phyloP scores from a whole-genome alignment of 2,797 vertebrate genomes.

The Semotilus atromaculatus region DNA sequence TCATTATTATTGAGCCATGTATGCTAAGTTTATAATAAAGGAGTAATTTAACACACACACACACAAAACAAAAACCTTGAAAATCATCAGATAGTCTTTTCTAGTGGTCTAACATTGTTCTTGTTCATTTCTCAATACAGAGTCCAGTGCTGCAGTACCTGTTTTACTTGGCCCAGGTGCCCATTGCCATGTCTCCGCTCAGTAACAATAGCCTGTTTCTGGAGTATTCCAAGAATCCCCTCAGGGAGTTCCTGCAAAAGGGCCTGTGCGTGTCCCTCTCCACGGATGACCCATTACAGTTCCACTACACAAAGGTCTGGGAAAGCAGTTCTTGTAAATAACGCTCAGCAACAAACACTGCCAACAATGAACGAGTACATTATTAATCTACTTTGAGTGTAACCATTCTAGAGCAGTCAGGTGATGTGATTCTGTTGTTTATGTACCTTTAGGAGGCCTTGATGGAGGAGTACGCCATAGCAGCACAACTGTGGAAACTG shows the following conservation, averaged over 20 bases:
- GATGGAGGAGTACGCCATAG: too few relatives aligned
- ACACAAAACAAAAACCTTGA: not conserved
- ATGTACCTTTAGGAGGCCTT: slow-evolving; percentile 84
- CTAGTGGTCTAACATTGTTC: not conserved
- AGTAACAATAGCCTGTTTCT: slow-evolving; percentile 98
- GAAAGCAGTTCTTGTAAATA: not conserved
- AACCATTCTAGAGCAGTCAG: not conserved
- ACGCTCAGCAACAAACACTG: not conserved
- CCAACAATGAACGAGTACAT: not conserved
- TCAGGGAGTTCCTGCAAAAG: slow-evolving; percentile 94
- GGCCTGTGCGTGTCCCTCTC: slow-evolving; percentile 93
- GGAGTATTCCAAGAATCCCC: slow-evolving; percentile 95
- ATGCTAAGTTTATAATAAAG: not conserved
- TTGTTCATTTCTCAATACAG: slow-evolving; percentile 68
- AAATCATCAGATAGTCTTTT: not conserved
- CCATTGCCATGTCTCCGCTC: slow-evolving; percentile 97
- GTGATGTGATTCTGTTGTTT: not conserved
- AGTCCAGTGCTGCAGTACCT: slow-evolving; percentile 97
- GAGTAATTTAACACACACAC: not conserved
- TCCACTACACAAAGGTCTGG: slow-evolving; percentile 96
- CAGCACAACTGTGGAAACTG: too few relatives aligned
- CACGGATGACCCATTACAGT: slow-evolving; percentile 97
- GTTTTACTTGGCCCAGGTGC: slow-evolving; percentile 95
- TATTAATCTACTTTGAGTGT: not conserved
- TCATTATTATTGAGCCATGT: not conserved